Evolutionary conservation across 2,888 invertebrate species (phyloP).

Genomic region (Lottia gigantea): DNA sequence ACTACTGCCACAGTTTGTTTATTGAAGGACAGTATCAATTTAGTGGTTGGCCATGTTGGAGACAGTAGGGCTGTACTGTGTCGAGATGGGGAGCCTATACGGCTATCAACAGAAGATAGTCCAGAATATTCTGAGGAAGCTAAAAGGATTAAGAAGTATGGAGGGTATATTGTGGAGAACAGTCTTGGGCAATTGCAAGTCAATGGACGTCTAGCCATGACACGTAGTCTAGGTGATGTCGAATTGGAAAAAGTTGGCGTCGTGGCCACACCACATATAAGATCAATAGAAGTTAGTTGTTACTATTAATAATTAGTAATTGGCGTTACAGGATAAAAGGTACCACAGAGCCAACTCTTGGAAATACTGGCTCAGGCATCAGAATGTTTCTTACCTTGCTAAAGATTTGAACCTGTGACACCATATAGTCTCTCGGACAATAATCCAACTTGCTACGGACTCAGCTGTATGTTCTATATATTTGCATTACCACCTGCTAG

Average conservation of each 20-base stretch:
- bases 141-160: slow-evolving; percentile 67
- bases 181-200: slow-evolving; percentile 68
- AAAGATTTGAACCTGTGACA: too few relatives aligned
- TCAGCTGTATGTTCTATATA: too few relatives aligned
- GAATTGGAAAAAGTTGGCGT: slow-evolving; percentile 71
- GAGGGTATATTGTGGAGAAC: slow-evolving; percentile 67
- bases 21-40: slow-evolving; percentile 68
- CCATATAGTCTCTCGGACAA: too few relatives aligned
- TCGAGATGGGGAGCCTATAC: slow-evolving; percentile 68
- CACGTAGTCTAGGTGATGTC: slow-evolving; percentile 71
- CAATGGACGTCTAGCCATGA: slow-evolving; percentile 71
- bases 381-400: too few relatives aligned
- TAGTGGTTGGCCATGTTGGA: slow-evolving; percentile 71
- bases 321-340: too few relatives aligned
- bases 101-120: slow-evolving; percentile 70
- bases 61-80: slow-evolving; percentile 71
- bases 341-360: too few relatives aligned
- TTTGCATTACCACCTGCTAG: too few relatives aligned
- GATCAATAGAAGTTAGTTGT: slow-evolving; percentile 63
- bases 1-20: slow-evolving; percentile 72
- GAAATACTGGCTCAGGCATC: too few relatives aligned
- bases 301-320: too few relatives aligned
- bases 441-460: too few relatives aligned
- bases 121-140: slow-evolving; percentile 69
- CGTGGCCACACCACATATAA: slow-evolving; percentile 68